Percentiles rank a stretch among this genome's conserved stretches.
phyloP scores from a whole-genome alignment of 1,140 invertebrate species.

The Cryptotermes secundus region DNA sequence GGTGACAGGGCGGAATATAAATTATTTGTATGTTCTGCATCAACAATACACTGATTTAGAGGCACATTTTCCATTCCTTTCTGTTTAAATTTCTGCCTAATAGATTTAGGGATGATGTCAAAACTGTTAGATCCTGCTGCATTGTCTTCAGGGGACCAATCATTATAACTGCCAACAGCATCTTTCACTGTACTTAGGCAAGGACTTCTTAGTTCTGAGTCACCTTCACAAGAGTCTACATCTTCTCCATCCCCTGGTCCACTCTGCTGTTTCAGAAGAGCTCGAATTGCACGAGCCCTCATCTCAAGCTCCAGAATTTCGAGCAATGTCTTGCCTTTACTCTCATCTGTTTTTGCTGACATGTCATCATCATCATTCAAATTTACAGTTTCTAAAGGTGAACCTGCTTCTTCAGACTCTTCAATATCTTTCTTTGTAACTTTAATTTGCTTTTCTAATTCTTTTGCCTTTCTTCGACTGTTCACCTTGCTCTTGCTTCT shows the following conservation, averaged over 20 bases:
- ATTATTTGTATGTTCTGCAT: neutral
- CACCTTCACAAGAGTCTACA: neutral
- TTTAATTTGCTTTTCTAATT: slow-evolving; percentile 18
- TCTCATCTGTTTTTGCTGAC: slow-evolving; percentile 20
- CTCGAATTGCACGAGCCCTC: slow-evolving; percentile 55
- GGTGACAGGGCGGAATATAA: too few relatives aligned
- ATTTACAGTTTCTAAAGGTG: neutral
- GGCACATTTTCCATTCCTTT: neutral
- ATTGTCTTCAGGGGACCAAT: neutral
- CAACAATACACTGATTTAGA: neutral
- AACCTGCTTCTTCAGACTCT: neutral
- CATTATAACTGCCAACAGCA: neutral
- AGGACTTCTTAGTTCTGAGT: neutral
- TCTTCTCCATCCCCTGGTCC: neutral
- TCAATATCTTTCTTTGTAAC: neutral
- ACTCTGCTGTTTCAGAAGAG: slow-evolving; percentile 49
- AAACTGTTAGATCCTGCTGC: neutral
- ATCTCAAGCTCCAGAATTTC: slow-evolving; percentile 57
- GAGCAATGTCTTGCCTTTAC: slow-evolving; percentile 50
- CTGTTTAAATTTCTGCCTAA: neutral
- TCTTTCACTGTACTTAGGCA: neutral
- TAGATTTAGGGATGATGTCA: neutral
- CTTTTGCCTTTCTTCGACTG: neutral
- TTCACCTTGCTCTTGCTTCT: neutral
- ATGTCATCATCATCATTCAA: slow-evolving; percentile 17